Percentiles rank a stretch among this genome's conserved stretches.
Conservation (phyloP, 2,113 vertebrate genomes). For the Otus sunia region DNA sequence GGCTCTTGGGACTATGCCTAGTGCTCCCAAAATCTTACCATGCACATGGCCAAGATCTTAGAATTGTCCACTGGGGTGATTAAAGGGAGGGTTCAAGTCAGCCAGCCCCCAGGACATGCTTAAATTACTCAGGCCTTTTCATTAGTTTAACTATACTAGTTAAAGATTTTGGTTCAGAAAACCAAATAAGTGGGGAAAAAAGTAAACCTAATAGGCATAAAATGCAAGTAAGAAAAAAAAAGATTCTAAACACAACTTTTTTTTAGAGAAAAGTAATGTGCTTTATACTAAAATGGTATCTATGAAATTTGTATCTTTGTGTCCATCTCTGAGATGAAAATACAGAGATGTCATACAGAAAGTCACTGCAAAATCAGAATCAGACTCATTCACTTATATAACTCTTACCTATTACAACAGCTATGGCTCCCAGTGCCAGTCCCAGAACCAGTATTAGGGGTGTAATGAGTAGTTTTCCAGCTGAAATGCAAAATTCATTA, state of each 20-base stretch:
- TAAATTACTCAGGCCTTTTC: neutral
- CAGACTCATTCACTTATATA: neutral
- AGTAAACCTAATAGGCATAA: neutral
- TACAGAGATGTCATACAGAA: neutral
- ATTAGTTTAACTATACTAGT: neutral
- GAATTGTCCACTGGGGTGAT: neutral
- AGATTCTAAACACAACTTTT: rapidly evolving
- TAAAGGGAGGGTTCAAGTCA: neutral
- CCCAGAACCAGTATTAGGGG: constrained; percentile 90
- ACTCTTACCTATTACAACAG: constrained; percentile 91
- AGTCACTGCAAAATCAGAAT: neutral
- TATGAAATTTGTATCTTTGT: neutral
- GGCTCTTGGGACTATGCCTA: neutral
- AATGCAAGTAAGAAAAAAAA: neutral
- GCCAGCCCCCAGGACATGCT: rapidly evolving
- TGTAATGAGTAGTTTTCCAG: constrained; percentile 90
- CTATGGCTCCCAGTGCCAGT: constrained; percentile 90
- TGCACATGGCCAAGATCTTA: neutral
- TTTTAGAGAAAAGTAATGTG: neutral
- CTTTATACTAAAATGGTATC: neutral
- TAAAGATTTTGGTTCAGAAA: neutral
- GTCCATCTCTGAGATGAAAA: neutral
- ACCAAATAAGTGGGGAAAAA: neutral
- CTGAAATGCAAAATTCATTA: constrained; percentile 74
- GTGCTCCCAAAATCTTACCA: neutral